phyloP scores from a whole-genome alignment of 2,797 vertebrate genomes.

The Spinibarbus caldwelli region DNA sequence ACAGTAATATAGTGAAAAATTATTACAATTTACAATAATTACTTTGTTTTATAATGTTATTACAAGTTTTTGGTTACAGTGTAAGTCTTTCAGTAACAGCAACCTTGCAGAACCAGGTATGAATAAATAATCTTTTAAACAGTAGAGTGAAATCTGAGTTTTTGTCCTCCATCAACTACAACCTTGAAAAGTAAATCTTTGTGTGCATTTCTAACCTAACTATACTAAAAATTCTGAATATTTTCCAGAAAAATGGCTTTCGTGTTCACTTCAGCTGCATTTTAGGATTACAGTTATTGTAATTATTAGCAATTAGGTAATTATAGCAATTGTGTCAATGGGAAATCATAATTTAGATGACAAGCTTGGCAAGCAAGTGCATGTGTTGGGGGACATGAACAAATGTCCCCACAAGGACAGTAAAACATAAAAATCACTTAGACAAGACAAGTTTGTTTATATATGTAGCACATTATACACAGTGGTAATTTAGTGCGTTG shows the following conservation, averaged over 20 bases:
- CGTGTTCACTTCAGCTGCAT: background rate
- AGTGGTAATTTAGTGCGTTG: background rate
- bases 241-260: background rate
- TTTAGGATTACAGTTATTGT: background rate
- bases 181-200: background rate
- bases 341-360: background rate
- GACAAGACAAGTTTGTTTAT: background rate
- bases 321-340: constrained; percentile 13
- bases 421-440: background rate
- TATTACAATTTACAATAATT: background rate
- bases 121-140: background rate
- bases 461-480: background rate
- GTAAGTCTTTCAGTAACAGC: background rate
- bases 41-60: background rate
- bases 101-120: background rate
- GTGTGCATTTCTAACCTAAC: background rate
- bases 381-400: background rate
- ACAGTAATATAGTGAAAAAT: background rate
- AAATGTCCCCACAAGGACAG: background rate
- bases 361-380: constrained; percentile 1
- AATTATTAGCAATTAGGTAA: constrained; percentile 17
- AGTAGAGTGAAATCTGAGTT: background rate
- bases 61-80: background rate
- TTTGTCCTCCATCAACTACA: background rate
- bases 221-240: background rate